Conservation (phyloP, 2,797 vertebrate genomes). For the Tinamus major region DNA sequence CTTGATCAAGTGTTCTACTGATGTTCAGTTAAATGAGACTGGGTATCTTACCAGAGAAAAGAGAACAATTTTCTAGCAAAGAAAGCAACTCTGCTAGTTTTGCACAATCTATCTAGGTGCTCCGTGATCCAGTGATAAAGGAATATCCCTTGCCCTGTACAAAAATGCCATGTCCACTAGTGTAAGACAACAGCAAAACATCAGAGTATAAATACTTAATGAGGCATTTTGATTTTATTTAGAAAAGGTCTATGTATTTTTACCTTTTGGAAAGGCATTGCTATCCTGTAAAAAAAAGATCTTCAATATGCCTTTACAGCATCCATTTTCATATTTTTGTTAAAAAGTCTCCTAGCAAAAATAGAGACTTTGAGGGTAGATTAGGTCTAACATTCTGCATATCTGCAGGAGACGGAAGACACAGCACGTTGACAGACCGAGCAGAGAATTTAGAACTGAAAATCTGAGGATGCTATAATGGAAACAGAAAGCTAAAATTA, state of each 20-base stretch:
- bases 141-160: neutral
- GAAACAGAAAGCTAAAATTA: constrained; percentile 33
- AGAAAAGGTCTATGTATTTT: neutral
- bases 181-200: neutral
- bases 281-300: neutral
- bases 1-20: neutral
- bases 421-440: rapidly evolving
- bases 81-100: neutral
- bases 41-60: no score
- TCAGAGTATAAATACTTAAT: neutral
- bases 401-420: neutral
- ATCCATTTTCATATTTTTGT: neutral
- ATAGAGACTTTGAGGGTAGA: neutral
- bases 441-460: constrained; percentile 1
- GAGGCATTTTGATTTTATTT: neutral
- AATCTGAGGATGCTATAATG: neutral
- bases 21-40: constrained; percentile 7
- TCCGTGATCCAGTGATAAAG: neutral
- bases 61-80: neutral
- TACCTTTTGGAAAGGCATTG: neutral
- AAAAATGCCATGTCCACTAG: neutral
- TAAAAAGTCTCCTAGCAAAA: neutral
- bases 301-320: neutral
- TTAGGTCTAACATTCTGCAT: neutral
- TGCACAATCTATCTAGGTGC: neutral